Evolutionary conservation across 2,888 invertebrate genomes (phyloP).

Genomic region (Chrysodeixis includens): DNA sequence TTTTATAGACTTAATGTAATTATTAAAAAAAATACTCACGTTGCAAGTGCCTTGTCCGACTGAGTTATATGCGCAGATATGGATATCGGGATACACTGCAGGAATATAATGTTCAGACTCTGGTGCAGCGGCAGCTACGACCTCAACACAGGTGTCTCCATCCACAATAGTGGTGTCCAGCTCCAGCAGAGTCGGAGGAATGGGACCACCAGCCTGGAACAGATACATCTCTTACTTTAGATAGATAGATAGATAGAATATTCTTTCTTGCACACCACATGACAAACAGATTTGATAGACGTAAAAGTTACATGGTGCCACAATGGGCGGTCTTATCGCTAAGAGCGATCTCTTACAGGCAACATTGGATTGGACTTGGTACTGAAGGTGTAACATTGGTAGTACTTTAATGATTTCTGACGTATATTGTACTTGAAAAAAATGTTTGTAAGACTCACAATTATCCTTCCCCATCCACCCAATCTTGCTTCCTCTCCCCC

Average conservation of each 20-base stretch:
- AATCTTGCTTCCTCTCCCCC: not conserved
- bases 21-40: no score
- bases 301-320: no score
- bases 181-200: not conserved
- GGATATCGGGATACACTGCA: not conserved
- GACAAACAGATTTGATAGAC: no score
- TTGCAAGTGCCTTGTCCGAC: not conserved
- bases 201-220: not conserved
- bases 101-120: not conserved
- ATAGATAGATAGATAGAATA: no score
- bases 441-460: not conserved
- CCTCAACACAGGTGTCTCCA: not conserved
- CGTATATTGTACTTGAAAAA: no score
- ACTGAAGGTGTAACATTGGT: no score
- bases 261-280: no score
- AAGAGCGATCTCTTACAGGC: no score
- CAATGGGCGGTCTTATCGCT: no score
- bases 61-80: not conserved
- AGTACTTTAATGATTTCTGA: no score
- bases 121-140: not conserved
- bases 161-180: not conserved
- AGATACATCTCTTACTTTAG: not conserved
- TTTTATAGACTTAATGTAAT: no score
- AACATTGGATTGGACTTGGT: no score
- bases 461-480: not conserved